Conservation (phyloP, 2,888 invertebrate species). For the Meta bourneti region DNA sequence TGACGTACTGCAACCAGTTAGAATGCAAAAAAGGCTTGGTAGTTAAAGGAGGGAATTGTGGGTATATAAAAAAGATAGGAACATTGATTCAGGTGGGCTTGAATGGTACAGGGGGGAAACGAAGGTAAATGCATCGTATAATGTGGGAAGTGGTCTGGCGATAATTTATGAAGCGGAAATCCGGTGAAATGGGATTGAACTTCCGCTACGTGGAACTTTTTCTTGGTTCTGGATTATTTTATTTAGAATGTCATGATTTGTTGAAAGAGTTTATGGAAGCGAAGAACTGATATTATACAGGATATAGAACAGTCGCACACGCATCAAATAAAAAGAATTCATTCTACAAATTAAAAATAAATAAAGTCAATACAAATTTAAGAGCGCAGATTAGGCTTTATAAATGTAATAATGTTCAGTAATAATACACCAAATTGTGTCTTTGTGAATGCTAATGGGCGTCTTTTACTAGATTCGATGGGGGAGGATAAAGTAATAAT, state of each 20-base stretch:
- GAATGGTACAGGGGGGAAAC: not conserved
- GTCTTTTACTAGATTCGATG: too few species aligned
- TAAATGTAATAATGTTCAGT: too few species aligned
- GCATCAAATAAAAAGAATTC: too few species aligned
- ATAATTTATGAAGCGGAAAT: not conserved
- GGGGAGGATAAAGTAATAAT: too few species aligned
- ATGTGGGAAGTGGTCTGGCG: conserved; percentile 9
- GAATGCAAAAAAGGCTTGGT: conserved; percentile 7
- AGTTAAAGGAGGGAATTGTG: conserved; percentile 34
- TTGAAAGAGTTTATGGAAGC: not conserved
- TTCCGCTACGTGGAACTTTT: not conserved
- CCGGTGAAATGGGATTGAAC: conserved; percentile 4
- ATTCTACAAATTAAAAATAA: too few species aligned
- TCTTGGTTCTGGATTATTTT: not conserved
- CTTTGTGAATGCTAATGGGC: too few species aligned
- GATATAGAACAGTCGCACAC: too few species aligned
- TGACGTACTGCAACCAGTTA: conserved; percentile 18
- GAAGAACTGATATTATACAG: not conserved
- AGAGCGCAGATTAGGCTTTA: too few species aligned
- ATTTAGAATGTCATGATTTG: not conserved
- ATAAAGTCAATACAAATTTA: too few species aligned
- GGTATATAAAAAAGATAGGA: conserved; percentile 13
- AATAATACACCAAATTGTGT: too few species aligned
- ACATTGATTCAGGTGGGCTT: conserved; percentile 34
- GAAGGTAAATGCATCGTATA: conserved; percentile 1